A percentile compares a stretch with the other conserved stretches of the same genome.
phyloP scores from a whole-genome alignment of 2,113 vertebrate genomes.

The Triplophysa dalaica region DNA sequence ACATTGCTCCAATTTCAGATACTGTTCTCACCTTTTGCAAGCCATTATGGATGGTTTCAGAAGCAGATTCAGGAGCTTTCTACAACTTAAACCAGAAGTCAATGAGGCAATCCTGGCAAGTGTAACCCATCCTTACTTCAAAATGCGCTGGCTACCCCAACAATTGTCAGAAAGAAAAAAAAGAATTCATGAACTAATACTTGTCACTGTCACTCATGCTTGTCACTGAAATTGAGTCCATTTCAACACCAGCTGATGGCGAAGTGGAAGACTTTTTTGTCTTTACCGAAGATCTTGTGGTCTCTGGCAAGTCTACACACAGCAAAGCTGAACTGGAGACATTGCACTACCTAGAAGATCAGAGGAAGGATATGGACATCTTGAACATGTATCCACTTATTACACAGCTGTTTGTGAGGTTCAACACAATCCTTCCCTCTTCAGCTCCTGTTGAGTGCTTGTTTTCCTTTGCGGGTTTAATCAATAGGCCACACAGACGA shows the following conservation, averaged over 20 bases:
- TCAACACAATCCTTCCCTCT: slow-evolving; percentile 14
- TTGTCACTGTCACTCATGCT: neutral
- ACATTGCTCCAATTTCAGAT: slow-evolving; percentile 9
- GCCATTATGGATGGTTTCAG: no score
- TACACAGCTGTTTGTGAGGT: slow-evolving; percentile 15
- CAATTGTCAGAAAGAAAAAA: slow-evolving; percentile 26
- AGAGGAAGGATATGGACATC: no score
- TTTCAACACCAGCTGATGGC: neutral
- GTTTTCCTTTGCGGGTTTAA: slow-evolving; percentile 10
- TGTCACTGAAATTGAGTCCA: neutral
- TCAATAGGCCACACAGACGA: neutral
- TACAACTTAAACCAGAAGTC: slow-evolving; percentile 11
- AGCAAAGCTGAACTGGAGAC: neutral
- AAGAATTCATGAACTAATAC: slow-evolving; percentile 18
- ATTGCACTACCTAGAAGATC: no score
- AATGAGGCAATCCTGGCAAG: slow-evolving; percentile 28
- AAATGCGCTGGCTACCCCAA: slow-evolving; percentile 14
- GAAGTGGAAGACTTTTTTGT: no score
- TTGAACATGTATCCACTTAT: neutral
- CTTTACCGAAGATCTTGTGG: no score
- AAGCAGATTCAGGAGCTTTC: neutral
- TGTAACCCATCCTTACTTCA: slow-evolving; percentile 28
- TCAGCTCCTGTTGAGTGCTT: neutral
- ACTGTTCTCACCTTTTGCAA: neutral
- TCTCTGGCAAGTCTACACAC: neutral